Evolutionary conservation across 2,113 vertebrate species (phyloP), one percentile per base, ranked within the genome.

Genomic region (Albula goreensis): DNA sequence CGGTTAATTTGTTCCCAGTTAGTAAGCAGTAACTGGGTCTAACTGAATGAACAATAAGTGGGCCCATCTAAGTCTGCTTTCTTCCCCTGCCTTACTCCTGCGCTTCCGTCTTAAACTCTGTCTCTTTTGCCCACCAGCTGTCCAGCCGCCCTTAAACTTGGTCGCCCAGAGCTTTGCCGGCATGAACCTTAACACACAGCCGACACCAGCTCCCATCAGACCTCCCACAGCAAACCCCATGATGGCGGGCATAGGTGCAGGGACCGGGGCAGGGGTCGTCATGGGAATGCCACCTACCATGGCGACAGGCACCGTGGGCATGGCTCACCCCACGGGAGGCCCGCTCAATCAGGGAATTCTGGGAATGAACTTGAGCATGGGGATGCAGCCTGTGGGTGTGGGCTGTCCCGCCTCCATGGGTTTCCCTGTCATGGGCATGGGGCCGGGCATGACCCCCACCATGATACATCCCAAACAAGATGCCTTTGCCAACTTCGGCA

Each of bases 401-500:
- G 94, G 96, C 60, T 87, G 97, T 90, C 95, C 97, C 60, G 84
- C 78, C 92, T 50, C 77, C 2, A n/a, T 84, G 86, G 97, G 96
- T 85, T 93, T 97, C 87, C 96, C 96, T 87, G 91, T 97, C 93
- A 92, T 95, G 0, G 93, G 94, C 0, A 90, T 97, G 93, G 95
- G 82, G 49, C 90, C 94, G 81, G 86, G 92, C 41, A 93, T 97
- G 91, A 89, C 92, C 89, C 89, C 96, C 49, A 93, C 94, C 93
- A 94, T 95, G 93, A 94, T 97, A 88, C 97, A 96, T 87, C 96
- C 97, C 89, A 99, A 98, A 96, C 97, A 97, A 96, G 98, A 99
- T 96, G 97, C 98, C 97, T 99, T 99, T 89, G 97, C 97, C 95
- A 98, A 98, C 94, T 99, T 99, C 90, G 97, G 97, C 95, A 99